Evolutionary conservation across 2,113 vertebrate genomes (phyloP), one percentile per base, ranked within the genome.

Genomic region (Mesembrinibis cayennensis): DNA sequence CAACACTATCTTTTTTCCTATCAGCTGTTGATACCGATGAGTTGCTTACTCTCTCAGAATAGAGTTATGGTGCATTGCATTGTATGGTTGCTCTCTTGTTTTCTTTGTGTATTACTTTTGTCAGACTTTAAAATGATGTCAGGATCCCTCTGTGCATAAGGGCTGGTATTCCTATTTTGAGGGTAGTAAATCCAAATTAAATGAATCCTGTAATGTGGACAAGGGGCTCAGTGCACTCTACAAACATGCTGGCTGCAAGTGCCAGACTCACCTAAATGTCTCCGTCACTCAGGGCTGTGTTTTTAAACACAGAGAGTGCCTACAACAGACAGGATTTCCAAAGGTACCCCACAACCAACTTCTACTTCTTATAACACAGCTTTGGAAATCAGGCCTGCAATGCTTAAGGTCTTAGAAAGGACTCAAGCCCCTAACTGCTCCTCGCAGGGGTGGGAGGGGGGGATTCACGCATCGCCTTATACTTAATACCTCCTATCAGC

Each of bases 381-480:
- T 77, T 69, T 44, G 82, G 59, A 81, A 91, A 62, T 20, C 23
- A 40, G 36, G 1, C 7, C 10, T 26, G 10, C 3, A 15, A 8
- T 53, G 26, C 20, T 63, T 62, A 29, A 81, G 8, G 69, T 55
- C 21, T 71, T 55, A 56, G 44, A 61, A 65, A 93, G 26, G 36
- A 30, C 47, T 89, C n/a, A 67, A 55, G 6, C 19, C 13, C 50
- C 38, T 40, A n/a, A 63, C 15, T 73, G 12, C 25, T 92, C 23
- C 59, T 74, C 22, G 78, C 6, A 63, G n/a, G 5, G 10, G 11
- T 47, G 26, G 38, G n/a, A 22, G 7, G 7, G 5, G 3, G 13
- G 7, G 4, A 55, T 66, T 91, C 22, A 40, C 0, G 0, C 38
- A 15, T 55, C 3, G 0, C 34, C 14, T 34, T 79, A 3, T 36